Evolutionary conservation across 2,113 vertebrate genomes (phyloP).

Genomic region (Indicator maculatus): DNA sequence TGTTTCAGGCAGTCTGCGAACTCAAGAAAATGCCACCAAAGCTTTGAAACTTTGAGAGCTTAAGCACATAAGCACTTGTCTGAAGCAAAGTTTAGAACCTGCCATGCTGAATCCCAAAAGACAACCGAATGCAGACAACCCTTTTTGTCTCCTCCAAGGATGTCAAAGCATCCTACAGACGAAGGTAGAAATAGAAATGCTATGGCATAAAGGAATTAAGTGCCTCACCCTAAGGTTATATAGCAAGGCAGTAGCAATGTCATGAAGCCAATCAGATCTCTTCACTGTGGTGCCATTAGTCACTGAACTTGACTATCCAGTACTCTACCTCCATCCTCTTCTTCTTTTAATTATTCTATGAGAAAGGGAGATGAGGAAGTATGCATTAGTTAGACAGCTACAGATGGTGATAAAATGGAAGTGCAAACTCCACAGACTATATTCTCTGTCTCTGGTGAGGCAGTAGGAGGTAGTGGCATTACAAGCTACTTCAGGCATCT

Average conservation of each 20-base stretch:
- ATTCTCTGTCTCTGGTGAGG: background rate
- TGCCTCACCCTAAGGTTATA: background rate
- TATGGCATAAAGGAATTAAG: background rate
- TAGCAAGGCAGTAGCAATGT: background rate
- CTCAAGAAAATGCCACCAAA: background rate
- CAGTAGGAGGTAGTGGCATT: background rate
- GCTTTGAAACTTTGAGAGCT: background rate
- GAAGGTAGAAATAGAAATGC: background rate
- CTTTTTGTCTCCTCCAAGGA: background rate
- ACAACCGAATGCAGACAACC: background rate
- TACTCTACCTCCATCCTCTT: background rate
- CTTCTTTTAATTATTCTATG: background rate
- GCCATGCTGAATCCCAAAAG: background rate
- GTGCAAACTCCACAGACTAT: background rate
- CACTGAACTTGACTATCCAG: background rate
- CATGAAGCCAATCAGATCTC: background rate
- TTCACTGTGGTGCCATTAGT: background rate
- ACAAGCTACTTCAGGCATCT: background rate
- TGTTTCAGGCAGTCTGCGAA: conserved; percentile 5
- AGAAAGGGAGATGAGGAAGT: background rate
- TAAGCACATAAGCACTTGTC: background rate
- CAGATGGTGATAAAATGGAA: background rate
- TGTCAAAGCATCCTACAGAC: background rate
- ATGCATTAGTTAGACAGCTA: background rate
- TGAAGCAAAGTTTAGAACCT: background rate